A percentile compares a stretch with the other conserved stretches of the same genome.
phyloP scores from a whole-genome alignment of 2,113 vertebrate genomes.

The Gallinago media region DNA sequence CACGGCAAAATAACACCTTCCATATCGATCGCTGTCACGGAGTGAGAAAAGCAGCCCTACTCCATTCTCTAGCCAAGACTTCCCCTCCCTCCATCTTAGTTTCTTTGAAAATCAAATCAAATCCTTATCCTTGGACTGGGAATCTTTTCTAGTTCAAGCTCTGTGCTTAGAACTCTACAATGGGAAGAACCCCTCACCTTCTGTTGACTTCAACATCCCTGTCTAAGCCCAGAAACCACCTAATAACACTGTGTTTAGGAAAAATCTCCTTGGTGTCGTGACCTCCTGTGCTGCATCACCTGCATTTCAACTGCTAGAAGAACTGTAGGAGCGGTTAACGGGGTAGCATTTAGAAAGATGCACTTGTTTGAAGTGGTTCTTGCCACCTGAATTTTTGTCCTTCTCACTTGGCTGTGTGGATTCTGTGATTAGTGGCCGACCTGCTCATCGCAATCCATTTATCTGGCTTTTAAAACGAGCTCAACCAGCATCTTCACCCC shows the following conservation, averaged over 20 bases:
- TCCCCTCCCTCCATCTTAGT: neutral
- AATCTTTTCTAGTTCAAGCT: neutral
- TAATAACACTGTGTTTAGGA: neutral
- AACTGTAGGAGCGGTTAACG: neutral
- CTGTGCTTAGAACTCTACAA: neutral
- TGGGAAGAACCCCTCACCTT: neutral
- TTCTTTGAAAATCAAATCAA: neutral
- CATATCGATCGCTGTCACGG: neutral
- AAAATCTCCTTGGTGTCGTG: neutral
- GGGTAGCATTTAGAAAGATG: neutral
- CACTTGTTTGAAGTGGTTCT: neutral
- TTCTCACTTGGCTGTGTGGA: neutral
- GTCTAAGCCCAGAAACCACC: neutral
- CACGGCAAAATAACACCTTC: neutral
- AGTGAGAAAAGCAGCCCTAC: neutral
- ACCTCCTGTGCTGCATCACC: neutral
- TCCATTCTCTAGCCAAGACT: neutral
- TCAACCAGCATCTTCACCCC: neutral
- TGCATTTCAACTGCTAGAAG: neutral
- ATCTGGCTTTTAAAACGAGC: neutral
- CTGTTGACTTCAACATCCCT: neutral
- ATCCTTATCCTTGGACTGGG: neutral
- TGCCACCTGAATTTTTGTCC: neutral
- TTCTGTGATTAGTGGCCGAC: neutral
- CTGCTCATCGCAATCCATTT: fast-evolving